Evolutionary conservation across 2,113 vertebrate species (phyloP).

Genomic region (Tachysurus fulvidraco): DNA sequence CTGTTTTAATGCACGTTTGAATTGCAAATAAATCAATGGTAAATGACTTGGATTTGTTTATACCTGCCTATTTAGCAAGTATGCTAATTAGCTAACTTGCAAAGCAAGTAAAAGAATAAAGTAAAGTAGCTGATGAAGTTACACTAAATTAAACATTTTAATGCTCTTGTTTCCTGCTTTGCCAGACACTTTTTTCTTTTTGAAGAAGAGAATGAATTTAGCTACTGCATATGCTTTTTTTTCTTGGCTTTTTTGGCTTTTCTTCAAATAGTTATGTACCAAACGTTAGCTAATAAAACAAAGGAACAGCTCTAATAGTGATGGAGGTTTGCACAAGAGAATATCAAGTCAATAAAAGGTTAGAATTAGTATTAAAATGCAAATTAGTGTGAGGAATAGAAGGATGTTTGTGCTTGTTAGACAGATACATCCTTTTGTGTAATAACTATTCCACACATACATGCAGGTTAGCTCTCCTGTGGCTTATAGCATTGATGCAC

Average conservation of each 20-base stretch:
- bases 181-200: background rate
- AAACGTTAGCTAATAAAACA: background rate
- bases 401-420: background rate
- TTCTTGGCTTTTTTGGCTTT: too few relatives aligned
- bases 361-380: background rate
- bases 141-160: background rate
- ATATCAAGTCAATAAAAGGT: background rate
- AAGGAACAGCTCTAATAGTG: background rate
- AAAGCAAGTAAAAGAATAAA: background rate
- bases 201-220: background rate
- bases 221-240: background rate
- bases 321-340: background rate
- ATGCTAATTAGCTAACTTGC: background rate
- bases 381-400: background rate
- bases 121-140: background rate
- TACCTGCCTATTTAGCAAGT: background rate
- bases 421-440: background rate
- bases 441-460: constrained; percentile 34
- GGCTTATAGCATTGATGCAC: background rate
- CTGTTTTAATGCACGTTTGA: background rate
- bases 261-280: background rate
- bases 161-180: background rate
- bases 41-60: background rate
- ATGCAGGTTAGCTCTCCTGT: constrained; percentile 43
- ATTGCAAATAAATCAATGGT: background rate